A percentile compares a stretch with the other conserved stretches of the same genome.
Conservation (phyloP, 2,888 invertebrate genomes). For the Leptopilina myrica region DNA sequence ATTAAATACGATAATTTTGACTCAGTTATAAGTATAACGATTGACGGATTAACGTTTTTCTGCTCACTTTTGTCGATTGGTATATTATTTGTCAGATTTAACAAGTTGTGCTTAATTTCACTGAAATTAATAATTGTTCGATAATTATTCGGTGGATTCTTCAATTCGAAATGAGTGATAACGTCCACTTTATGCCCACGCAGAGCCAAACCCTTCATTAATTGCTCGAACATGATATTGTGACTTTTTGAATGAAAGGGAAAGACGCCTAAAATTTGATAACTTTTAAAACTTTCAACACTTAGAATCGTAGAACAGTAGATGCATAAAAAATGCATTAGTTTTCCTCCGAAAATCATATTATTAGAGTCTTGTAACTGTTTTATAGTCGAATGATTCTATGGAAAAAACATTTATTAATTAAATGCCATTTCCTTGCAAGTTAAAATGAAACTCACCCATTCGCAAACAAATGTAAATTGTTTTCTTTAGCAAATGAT, state of each 20-base stretch:
- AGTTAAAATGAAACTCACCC: no score
- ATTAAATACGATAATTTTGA: no score
- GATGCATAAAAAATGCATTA: neutral
- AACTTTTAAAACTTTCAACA: slow-evolving; percentile 19
- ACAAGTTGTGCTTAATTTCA: neutral
- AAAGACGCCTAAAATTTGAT: slow-evolving; percentile 76
- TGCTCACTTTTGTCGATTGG: neutral
- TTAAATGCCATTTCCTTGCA: no score
- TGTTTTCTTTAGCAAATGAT: neutral
- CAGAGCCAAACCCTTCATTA: slow-evolving; percentile 75
- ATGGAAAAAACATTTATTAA: no score
- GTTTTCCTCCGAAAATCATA: neutral
- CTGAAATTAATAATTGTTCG: neutral
- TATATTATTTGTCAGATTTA: neutral
- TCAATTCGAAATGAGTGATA: slow-evolving; percentile 49
- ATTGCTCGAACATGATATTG: slow-evolving; percentile 75
- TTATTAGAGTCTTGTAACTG: neutral
- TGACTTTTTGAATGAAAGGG: slow-evolving; percentile 77
- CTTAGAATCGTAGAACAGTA: neutral
- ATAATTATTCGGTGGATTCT: neutral
- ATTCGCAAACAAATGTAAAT: no score
- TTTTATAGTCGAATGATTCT: no score
- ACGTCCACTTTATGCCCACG: slow-evolving; percentile 76
- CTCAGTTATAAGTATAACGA: no score
- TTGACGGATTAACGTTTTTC: no score